Evolutionary conservation across 2,797 vertebrate species (phyloP), one percentile per base, ranked within the genome.

Genomic region (Fundulus diaphanus): DNA sequence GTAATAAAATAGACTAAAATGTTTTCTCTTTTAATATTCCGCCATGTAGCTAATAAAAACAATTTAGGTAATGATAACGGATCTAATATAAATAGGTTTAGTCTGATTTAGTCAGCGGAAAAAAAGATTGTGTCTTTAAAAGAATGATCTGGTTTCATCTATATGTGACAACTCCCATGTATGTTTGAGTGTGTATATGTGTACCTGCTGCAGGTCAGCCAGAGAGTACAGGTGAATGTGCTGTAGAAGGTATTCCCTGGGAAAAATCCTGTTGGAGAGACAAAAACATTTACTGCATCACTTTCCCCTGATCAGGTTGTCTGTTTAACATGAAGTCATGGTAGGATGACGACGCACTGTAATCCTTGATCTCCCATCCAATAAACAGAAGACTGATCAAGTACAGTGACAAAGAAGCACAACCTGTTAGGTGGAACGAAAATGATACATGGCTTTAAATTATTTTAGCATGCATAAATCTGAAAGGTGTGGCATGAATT

Each of bases 201-300:
- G 44, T 93, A 99, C 98, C 97, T 99, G 98, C 79, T 99, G 98
- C 77, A 99, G 95, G 87, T 99, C 98, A 33, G 97, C 94, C 0
- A 99, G 93, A 49, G 98, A 99, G 90, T 99, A 99, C 56, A 99
- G 96, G 90, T 99, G 98, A 80, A 99, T 97, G 89, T 99, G 98
- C 79, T 99, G 98, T 67, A 99, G 94, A 85, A 99, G 96, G 88
- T 99, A 99, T 87, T 99, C 98, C 87, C 98, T 95, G 77, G 98
- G 98, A 80, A 98, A 99, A 88, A 99, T 98, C 92, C 98, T 99
- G 93, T 35, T 78, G 88, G n/a, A 91, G 68, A 83, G 22, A 89
- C 57, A 88, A 37, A 31, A 11, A 42, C 27, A 56, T 1, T 67
- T 22, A 74, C 33, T 44, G 16, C 16, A 22, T 72, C 11, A 22